phyloP scores from a whole-genome alignment of 1,140 invertebrate species.

The Hylyphantes graminicola region DNA sequence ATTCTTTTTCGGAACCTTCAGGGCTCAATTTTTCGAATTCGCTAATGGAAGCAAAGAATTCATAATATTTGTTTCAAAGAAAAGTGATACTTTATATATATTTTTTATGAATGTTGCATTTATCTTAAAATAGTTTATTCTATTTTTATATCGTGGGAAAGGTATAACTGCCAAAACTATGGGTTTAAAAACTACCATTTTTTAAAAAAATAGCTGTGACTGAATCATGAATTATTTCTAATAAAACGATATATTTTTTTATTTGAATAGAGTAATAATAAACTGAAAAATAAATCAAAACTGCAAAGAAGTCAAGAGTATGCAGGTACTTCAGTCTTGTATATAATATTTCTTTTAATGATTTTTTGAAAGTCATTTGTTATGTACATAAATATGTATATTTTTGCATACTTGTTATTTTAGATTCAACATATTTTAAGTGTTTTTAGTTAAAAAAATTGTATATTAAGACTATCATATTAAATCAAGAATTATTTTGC shows the following conservation, averaged over 20 bases:
- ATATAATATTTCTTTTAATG: conserved; percentile 1
- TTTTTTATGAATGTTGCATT: neutral
- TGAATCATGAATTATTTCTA: conserved; percentile 6
- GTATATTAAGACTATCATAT: conserved; percentile 6
- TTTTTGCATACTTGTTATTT: conserved; percentile 12
- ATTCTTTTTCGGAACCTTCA: conserved; percentile 49
- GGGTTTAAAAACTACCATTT: neutral
- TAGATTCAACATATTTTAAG: neutral
- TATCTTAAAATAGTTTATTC: no score
- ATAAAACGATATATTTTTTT: conserved; percentile 10
- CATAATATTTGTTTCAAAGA: neutral
- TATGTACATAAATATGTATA: conserved; percentile 29
- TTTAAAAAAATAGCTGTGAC: neutral
- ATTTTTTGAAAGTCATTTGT: neutral
- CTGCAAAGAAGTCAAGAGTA: neutral
- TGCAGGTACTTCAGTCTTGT: neutral
- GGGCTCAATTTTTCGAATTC: conserved; percentile 29
- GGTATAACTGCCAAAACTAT: neutral
- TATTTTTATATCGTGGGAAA: no score
- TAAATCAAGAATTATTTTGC: conserved; percentile 5
- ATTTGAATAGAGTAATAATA: neutral
- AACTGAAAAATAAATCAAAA: no score
- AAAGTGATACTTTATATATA: neutral
- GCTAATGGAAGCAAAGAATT: conserved; percentile 15
- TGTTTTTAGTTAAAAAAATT: neutral